Evolutionary conservation across 2,797 vertebrate species (phyloP).

Genomic region (Syngnathus rostellatus): DNA sequence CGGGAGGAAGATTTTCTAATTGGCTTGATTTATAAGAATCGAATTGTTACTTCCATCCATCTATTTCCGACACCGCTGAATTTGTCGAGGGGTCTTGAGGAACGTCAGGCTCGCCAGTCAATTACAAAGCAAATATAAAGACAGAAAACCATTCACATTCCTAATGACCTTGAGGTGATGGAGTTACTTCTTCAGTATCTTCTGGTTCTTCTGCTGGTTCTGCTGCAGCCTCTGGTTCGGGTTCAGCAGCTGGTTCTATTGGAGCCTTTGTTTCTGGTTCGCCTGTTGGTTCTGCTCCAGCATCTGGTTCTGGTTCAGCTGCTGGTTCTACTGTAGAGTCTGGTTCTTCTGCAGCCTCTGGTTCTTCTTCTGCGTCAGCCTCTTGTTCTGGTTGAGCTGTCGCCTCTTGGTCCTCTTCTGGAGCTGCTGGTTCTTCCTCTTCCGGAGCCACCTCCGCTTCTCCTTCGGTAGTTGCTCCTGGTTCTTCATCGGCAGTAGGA

Average conservation of each 20-base stretch:
- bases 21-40: background rate
- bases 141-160: background rate
- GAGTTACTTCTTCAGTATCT: background rate
- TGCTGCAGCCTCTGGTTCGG: background rate
- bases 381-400: background rate
- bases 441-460: no score
- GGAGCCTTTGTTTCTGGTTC: background rate
- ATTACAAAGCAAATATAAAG: background rate
- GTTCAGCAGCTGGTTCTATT: background rate
- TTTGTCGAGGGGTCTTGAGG: background rate
- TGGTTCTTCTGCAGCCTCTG: background rate
- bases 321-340: background rate
- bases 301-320: background rate
- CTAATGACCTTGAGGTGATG: conserved; percentile 24
- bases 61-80: background rate
- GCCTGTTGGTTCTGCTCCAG: background rate
- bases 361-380: background rate
- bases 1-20: no score
- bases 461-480: no score
- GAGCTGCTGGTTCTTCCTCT: no score
- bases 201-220: background rate
- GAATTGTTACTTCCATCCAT: background rate
- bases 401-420: background rate
- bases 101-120: background rate
- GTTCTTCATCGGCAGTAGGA: background rate